Percentiles rank a stretch among this genome's conserved stretches.
Conservation (phyloP, 2,113 vertebrate species). For the Numida meleagris region DNA sequence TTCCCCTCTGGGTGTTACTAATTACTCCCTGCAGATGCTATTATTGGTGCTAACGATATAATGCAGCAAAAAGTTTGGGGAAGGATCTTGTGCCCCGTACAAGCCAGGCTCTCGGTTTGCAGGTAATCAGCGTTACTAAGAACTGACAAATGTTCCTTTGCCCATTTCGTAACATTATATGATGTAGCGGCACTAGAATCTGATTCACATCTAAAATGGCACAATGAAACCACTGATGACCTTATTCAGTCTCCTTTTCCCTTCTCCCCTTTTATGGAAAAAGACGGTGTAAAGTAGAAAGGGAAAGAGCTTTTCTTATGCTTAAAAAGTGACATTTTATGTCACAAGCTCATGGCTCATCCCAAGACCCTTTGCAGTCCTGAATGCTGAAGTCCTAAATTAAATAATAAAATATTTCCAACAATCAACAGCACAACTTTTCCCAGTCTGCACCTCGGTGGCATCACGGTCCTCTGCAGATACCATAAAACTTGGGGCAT, state of each 20-base stretch:
- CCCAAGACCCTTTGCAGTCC: neutral
- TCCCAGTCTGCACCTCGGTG: neutral
- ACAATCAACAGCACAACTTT: slow-evolving; percentile 17
- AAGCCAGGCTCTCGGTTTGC: neutral
- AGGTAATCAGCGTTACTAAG: neutral
- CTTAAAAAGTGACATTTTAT: neutral
- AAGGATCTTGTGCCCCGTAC: neutral
- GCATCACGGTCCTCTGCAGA: neutral
- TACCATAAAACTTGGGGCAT: neutral
- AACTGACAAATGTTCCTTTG: neutral
- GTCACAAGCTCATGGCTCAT: neutral
- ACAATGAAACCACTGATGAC: neutral
- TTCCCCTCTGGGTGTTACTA: slow-evolving; percentile 82
- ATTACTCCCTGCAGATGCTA: slow-evolving; percentile 84
- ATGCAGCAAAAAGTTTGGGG: slow-evolving; percentile 35
- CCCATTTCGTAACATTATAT: fast-evolving
- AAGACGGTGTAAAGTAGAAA: neutral
- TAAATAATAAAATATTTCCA: neutral
- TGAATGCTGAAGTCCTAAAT: neutral
- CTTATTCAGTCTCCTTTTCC: neutral
- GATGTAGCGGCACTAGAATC: neutral
- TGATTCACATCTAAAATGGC: neutral
- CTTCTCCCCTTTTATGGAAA: neutral
- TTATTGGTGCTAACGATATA: slow-evolving; percentile 68
- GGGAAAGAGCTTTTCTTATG: neutral